phyloP scores from a whole-genome alignment of 2,113 vertebrate genomes.

The Muntiacus reevesi region DNA sequence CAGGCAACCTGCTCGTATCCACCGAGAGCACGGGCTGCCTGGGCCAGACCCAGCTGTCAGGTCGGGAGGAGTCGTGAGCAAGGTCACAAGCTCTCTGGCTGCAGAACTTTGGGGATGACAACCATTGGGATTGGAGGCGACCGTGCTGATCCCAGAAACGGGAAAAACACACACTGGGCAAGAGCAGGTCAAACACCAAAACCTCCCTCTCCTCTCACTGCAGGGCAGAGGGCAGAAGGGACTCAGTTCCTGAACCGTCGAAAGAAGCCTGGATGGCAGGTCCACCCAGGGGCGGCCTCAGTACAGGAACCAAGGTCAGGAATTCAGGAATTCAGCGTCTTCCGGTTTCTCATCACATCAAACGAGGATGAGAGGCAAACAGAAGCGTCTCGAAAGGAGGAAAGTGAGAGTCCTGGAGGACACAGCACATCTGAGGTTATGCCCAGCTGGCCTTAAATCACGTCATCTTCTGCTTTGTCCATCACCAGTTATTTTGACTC shows the following conservation, averaged over 20 bases:
- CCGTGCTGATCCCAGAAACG: neutral
- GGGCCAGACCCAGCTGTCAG: neutral
- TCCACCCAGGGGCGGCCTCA: rapidly evolving
- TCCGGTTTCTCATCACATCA: neutral
- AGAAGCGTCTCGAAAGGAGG: neutral
- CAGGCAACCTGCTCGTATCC: neutral
- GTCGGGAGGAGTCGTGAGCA: neutral
- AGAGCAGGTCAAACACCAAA: neutral
- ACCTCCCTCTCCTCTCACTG: neutral
- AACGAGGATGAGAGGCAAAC: neutral
- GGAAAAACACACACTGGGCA: neutral
- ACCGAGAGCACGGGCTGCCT: neutral
- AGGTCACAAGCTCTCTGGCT: neutral
- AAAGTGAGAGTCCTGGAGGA: rapidly evolving
- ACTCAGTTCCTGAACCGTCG: neutral
- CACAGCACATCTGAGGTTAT: rapidly evolving
- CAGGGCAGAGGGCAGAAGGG: too few species aligned
- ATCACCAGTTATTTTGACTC: neutral
- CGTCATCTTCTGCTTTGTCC: neutral
- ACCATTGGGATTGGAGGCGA: neutral
- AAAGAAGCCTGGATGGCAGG: neutral
- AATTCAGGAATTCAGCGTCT: neutral
- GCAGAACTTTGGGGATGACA: neutral
- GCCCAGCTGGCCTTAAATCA: neutral
- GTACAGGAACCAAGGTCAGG: neutral